Base-by-base conservation (phyloP, 2,113 vertebrate species). In the Okapia johnstoni region DNA sequence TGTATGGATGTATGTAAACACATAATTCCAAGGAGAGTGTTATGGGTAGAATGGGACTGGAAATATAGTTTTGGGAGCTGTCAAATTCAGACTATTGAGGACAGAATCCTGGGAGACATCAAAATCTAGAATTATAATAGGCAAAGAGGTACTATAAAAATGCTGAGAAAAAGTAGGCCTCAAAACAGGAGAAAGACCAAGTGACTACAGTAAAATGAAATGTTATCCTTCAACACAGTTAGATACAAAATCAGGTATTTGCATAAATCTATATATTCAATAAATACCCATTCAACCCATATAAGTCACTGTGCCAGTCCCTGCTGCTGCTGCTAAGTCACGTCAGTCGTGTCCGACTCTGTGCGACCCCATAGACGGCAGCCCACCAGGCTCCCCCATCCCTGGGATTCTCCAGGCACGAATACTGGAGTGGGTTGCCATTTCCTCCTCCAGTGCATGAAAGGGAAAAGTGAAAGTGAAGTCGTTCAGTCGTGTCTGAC, bases 81-180 rank as follows among this genome's bases (percentile, higher is more conserved):
- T 58, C 16, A 85, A 10, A 77, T 23, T n/a, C n/a, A 63, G 33
- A 92, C 0, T 7, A 43, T 13, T 63, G 46, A 92, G 6, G 21
- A n/a, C 10, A 76, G 14, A 77, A 61, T 14, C 15, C 16, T 76
- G 16, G 13, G 25, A 36, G 2, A 61, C 15, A 95, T 1, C 0
- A 43, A 40, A 79, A 84, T 85, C 63, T 52, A 70, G 16, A 92
- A 84, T 30, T 79, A n/a, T 54, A 66, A 85, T 6, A 95, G 25
- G 3, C 3, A 52, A 79, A 66, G 23, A 19, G 0, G 1, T 55
- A 15, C 6, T 66, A 0, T 70, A 21, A 85, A 4, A 28, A 25
- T 46, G 50, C 6, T 43, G 26, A 79, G 40, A 58, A 54, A 79
- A 93, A 85, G 6, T 4, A 57, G 7, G 5, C 6, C n/a, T 58